Conservation (phyloP, 1,140 invertebrate species). For the Aphelinus atriplicis region DNA sequence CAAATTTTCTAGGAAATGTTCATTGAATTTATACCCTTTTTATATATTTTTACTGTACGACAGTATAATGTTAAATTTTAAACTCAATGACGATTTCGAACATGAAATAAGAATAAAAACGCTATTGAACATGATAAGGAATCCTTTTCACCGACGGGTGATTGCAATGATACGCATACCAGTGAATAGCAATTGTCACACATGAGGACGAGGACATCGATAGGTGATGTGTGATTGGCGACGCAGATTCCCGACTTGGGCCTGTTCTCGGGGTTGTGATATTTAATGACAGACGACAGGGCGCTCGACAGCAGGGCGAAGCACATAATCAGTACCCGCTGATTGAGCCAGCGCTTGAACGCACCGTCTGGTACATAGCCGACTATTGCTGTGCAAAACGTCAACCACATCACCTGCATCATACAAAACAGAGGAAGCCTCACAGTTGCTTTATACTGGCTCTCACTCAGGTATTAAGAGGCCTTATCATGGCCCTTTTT, state of each 20-base stretch:
- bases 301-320: constrained; percentile 89
- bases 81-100: no score
- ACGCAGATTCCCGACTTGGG: constrained; percentile 93
- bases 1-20: no score
- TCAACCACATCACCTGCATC: constrained; percentile 84
- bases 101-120: no score
- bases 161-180: constrained; percentile 69
- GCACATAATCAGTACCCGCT: constrained; percentile 84
- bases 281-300: constrained; percentile 88
- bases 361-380: constrained; percentile 82
- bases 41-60: no score
- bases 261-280: constrained; percentile 86
- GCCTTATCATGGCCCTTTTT: no score
- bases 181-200: constrained; percentile 98
- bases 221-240: constrained; percentile 99
- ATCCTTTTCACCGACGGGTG: no score
- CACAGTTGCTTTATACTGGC: no score
- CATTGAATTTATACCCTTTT: no score
- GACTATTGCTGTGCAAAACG: constrained; percentile 83
- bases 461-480: no score
- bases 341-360: constrained; percentile 82
- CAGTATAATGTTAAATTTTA: no score
- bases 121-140: no score
- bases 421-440: constrained; percentile 32
- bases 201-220: constrained; percentile 96